Evolutionary conservation across 2,888 invertebrate genomes (phyloP).

Genomic region (Drosophila tanythrix): DNA sequence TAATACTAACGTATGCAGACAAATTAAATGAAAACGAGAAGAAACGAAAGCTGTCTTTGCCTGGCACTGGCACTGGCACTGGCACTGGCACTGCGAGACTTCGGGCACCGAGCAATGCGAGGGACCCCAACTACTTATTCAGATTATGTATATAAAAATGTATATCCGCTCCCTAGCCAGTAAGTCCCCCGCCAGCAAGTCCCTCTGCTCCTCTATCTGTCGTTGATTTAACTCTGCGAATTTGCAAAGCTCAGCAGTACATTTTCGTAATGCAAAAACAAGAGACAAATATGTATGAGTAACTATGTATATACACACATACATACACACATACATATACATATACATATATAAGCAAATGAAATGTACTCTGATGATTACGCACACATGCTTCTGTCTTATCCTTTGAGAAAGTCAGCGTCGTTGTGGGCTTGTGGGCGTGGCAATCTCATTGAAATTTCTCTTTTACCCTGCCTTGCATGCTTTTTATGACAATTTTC

Average conservation of each 20-base stretch:
- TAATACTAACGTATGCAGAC: conserved; percentile 33
- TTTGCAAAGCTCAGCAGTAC: conserved; percentile 4
- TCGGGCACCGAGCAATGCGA: background rate
- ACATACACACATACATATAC: background rate
- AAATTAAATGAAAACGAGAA: conserved; percentile 43
- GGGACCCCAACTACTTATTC: conserved; percentile 18
- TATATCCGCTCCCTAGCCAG: conserved; percentile 1
- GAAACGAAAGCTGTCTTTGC: conserved; percentile 31
- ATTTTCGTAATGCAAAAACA: background rate
- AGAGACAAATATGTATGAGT: background rate
- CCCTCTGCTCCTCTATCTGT: background rate
- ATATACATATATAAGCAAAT: background rate
- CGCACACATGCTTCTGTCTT: conserved; percentile 8
- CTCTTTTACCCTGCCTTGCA: background rate
- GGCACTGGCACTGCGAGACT: conserved; percentile 3
- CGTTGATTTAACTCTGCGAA: conserved; percentile 1
- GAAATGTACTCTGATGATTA: conserved; percentile 5
- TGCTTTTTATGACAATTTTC: conserved; percentile 31
- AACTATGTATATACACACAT: background rate
- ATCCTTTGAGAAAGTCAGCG: conserved; percentile 9
- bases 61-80: conserved; percentile 1
- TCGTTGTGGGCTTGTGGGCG: conserved; percentile 11
- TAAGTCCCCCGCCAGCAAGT: background rate
- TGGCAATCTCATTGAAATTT: conserved; percentile 38
- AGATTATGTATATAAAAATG: conserved; percentile 7